A percentile compares a stretch with the other conserved stretches of the same genome.
Evolutionary conservation across 2,888 invertebrate species (phyloP).

Genomic region (Xanthia togata): DNA sequence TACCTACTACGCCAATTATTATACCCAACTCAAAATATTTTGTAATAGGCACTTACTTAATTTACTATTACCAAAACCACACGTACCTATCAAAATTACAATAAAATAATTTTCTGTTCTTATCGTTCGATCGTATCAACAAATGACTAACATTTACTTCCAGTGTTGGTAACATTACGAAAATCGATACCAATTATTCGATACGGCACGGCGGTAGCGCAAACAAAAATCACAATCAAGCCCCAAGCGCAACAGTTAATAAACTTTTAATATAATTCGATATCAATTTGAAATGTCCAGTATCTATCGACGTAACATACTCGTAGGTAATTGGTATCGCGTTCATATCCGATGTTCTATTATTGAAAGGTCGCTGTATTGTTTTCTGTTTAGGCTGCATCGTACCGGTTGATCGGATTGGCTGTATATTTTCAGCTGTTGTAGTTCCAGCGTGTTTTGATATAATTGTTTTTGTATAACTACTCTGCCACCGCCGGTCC

Average conservation of each 20-base stretch:
- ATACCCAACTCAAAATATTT: neutral
- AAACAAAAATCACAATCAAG: slow-evolving; percentile 64
- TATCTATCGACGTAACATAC: slow-evolving; percentile 53
- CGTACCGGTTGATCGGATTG: slow-evolving; percentile 57
- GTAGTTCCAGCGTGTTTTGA: slow-evolving; percentile 45
- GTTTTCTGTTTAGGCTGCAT: slow-evolving; percentile 59
- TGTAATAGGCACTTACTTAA: slow-evolving; percentile 4
- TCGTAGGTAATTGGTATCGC: slow-evolving; percentile 66
- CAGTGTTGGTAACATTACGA: slow-evolving; percentile 21
- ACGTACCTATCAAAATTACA: slow-evolving; percentile 5
- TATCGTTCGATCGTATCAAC: slow-evolving; percentile 27
- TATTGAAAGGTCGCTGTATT: slow-evolving; percentile 60
- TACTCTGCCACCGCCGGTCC: slow-evolving; percentile 4
- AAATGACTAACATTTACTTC: slow-evolving; percentile 29
- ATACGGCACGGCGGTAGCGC: slow-evolving; percentile 15
- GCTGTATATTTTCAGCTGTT: slow-evolving; percentile 50
- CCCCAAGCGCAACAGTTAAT: slow-evolving; percentile 37
- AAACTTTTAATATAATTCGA: slow-evolving; percentile 61
- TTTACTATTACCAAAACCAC: neutral
- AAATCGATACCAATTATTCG: slow-evolving; percentile 60
- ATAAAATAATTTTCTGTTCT: slow-evolving; percentile 11
- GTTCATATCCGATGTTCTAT: slow-evolving; percentile 59
- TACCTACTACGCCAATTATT: neutral
- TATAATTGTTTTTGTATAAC: slow-evolving; percentile 57
- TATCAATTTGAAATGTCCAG: slow-evolving; percentile 62